Conservation (phyloP, 2,113 vertebrate species). For the Etheostoma spectabile region DNA sequence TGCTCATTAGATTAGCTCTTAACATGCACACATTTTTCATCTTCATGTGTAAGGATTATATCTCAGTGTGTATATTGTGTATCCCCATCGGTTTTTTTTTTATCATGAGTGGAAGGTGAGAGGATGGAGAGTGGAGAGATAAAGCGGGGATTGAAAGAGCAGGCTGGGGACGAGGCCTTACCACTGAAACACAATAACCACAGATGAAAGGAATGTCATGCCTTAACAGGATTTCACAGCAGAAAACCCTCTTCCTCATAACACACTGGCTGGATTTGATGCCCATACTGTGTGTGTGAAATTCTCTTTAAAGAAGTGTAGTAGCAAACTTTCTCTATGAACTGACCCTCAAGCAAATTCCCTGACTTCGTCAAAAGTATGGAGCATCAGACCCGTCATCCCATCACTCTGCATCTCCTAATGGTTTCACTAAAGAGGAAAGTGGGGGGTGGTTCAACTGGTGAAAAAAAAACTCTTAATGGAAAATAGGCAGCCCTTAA, state of each 20-base stretch:
- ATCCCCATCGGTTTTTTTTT: background rate
- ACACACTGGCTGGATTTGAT: constrained; percentile 5
- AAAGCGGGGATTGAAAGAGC: constrained; percentile 17
- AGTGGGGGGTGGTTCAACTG: background rate
- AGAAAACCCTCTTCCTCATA: background rate
- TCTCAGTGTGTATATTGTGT: background rate
- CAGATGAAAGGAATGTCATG: constrained; percentile 16
- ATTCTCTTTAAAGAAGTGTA: background rate
- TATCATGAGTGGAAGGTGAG: constrained; percentile 2
- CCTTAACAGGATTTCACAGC: constrained; percentile 35
- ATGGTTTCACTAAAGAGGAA: background rate
- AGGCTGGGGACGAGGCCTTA: background rate
- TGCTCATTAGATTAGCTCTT: constrained; percentile 18
- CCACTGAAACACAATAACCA: constrained; percentile 22
- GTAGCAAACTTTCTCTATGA: background rate
- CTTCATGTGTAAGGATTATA: constrained; percentile 3
- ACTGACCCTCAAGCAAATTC: background rate
- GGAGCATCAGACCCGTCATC: background rate
- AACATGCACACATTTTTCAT: background rate
- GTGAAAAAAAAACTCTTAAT: background rate
- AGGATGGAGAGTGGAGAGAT: constrained; percentile 16
- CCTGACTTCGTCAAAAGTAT: background rate
- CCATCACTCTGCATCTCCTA: background rate
- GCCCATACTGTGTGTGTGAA: constrained; percentile 1
- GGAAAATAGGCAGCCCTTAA: background rate